Conservation (phyloP, 2,113 vertebrate species). For the Addax nasomaculatus region DNA sequence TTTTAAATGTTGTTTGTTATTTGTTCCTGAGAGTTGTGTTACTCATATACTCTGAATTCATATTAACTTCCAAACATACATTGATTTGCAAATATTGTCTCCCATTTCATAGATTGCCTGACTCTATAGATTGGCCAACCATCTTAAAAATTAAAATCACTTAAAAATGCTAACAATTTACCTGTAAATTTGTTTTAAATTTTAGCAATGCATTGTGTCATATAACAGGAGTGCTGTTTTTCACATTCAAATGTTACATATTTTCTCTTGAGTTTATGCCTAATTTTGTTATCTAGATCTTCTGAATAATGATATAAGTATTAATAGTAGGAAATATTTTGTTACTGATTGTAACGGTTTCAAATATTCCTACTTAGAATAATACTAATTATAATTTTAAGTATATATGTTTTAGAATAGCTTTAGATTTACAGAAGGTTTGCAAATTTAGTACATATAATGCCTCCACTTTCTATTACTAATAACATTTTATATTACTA, state of each 20-base stretch:
- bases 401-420: not conserved
- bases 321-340: not conserved
- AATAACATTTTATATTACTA: not conserved
- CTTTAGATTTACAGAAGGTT: not conserved
- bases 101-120: not conserved
- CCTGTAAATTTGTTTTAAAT: not conserved
- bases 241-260: not conserved
- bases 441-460: not conserved
- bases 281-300: not conserved
- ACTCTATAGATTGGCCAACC: not conserved
- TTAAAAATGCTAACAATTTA: not conserved
- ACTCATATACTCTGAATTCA: not conserved
- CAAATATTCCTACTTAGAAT: not conserved
- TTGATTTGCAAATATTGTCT: not conserved
- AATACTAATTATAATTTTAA: not conserved
- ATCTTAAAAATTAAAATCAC: not conserved
- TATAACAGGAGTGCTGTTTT: not conserved
- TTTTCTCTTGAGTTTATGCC: not conserved
- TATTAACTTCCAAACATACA: not conserved
- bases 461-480: not conserved
- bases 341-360: not conserved
- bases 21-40: not conserved
- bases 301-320: not conserved
- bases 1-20: not conserved
- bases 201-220: not conserved